These are phyloP conservation scores for Staurois parvus DNA, from an alignment of 2,797 vertebrate genomes.

Conservation along the genomic window DNA sequence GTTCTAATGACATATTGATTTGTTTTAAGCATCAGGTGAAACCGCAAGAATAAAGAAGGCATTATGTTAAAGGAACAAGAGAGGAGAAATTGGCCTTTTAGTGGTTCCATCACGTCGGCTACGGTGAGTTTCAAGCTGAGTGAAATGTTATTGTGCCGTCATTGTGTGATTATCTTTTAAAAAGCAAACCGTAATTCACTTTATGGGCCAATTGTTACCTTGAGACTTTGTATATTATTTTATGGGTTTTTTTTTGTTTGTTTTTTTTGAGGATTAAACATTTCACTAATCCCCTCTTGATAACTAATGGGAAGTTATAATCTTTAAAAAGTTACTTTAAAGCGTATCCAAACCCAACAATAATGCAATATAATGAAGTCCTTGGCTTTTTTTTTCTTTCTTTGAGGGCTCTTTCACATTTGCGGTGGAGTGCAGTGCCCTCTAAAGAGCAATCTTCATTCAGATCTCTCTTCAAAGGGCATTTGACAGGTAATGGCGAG, in stretches of 20 bases:
- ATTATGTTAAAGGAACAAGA: slow-evolving; percentile 9
- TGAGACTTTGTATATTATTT: not conserved
- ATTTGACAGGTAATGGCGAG: too few species aligned
- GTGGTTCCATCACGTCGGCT: not conserved
- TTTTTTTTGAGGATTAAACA: not conserved
- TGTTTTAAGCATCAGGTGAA: slow-evolving; percentile 11
- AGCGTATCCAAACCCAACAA: too few species aligned
- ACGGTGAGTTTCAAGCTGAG: not conserved
- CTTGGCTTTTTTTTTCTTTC: too few species aligned
- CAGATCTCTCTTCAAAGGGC: too few species aligned
- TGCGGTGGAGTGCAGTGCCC: too few species aligned
- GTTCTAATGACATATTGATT: slow-evolving; percentile 35
- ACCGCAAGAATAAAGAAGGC: not conserved
- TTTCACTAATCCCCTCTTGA: not conserved
- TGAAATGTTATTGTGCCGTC: not conserved
- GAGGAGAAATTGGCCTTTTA: not conserved
- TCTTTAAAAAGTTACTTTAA: not conserved
- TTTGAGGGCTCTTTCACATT: too few species aligned
- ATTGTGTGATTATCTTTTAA: not conserved
- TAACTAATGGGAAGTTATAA: not conserved
- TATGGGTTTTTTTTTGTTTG: too few species aligned
- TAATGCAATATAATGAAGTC: too few species aligned
- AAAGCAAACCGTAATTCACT: not conserved
- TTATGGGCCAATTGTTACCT: not conserved
- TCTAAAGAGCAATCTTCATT: too few species aligned